Conservation (phyloP, 2,113 vertebrate species). For the Athene cunicularia region DNA sequence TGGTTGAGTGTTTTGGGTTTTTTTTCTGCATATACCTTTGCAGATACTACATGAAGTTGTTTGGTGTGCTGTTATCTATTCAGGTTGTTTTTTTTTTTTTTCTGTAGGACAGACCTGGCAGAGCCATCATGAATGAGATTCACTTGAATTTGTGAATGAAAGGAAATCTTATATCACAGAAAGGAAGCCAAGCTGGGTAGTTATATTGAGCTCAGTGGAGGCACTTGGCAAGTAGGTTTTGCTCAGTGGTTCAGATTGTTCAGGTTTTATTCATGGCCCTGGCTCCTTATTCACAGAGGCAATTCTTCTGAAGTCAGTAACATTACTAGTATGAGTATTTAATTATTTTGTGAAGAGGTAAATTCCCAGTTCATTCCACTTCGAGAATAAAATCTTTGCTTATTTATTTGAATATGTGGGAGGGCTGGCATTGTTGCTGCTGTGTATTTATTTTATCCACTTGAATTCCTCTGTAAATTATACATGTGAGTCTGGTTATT, state of each 20-base stretch:
- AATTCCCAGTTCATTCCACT: background rate
- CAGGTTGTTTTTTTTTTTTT: too few species aligned
- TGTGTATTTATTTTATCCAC: background rate
- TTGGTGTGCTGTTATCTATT: background rate
- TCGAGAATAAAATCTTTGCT: background rate
- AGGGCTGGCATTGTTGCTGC: background rate
- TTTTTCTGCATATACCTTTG: background rate
- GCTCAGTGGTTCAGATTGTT: background rate
- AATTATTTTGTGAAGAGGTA: background rate
- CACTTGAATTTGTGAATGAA: background rate
- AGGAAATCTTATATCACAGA: background rate
- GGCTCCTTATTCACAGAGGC: background rate
- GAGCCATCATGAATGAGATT: background rate
- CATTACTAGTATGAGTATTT: background rate
- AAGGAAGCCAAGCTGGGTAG: background rate
- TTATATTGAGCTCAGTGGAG: background rate
- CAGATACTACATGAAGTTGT: accelerated
- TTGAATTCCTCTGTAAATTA: background rate
- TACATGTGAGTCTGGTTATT: background rate
- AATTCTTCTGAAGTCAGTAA: background rate
- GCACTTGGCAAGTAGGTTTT: background rate
- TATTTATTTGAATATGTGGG: background rate
- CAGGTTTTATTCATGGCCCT: background rate
- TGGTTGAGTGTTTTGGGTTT: too few species aligned
- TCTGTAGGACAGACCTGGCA: background rate